Evolutionary conservation across 2,888 invertebrate genomes (phyloP), one percentile per base, ranked within the genome.

Genomic region (Neoaliturus tenellus): DNA sequence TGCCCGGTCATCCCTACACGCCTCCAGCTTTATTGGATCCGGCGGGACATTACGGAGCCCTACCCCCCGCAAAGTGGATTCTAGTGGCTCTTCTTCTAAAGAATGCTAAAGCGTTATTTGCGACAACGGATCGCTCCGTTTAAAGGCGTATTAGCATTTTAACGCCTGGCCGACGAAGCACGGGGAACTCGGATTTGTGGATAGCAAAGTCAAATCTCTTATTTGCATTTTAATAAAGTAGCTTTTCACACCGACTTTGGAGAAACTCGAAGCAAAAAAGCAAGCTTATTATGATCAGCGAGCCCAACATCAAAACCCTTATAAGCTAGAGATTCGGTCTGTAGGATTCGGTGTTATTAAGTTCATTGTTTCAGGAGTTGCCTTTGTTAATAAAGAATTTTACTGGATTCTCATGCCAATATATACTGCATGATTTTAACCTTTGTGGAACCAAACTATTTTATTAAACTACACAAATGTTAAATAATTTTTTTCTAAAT

Each of bases 1-100:
- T 41, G 73, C 73, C 3, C 20, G 73, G 73, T 75, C 75, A 75
- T 75, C 75, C 75, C 6, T 20, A 73, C 39, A 73, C 28, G 41
- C 33, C 33, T 4, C 31, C 0, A n/a, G 10, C 25, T 75, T 75
- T 75, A 75, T 75, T 75, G 75, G 73, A 73, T 73, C 23, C 28
- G 23, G 6, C 41, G 20, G 28, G 71, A 35, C 71, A 35, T 71
- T 71, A 71, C 39, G 48, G 12, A 48, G 25, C 28, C 48, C 33
- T 23, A 41, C 44, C 44, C 4, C 39, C 33, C 71, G 5, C 23
- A 71, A 39, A 71, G 71, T 71, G 31, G 67, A 31, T 31, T 67
- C 17, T 31, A n/a, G 67, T 67, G 67, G n/a, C 35, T 25, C 17
- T 12, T 67, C 3, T 31, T 5, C 67, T 67, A 23, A 62, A 62